Base-by-base conservation (phyloP, 2,797 vertebrate genomes). In the Mycteria americana region DNA sequence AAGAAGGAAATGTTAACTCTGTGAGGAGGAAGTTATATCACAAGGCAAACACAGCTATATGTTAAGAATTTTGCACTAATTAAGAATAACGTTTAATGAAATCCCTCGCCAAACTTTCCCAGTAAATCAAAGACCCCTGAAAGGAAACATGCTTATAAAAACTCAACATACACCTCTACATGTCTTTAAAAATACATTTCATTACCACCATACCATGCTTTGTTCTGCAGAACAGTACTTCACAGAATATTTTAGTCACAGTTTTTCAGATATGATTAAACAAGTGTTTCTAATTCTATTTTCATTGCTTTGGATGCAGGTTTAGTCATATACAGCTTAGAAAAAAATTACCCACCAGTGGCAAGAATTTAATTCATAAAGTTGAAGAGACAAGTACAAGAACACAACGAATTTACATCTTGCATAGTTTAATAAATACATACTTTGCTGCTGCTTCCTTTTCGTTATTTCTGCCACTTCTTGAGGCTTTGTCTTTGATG, bases 381-480 rank as follows among this genome's bases (percentile, higher is more conserved):
- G 27, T 16, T 70, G 43, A 80, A 78, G n/a, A 41, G 43, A 63
- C 18, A 65, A 73, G 17, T 27, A 65, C 9, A 80, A 76, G 35
- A 84, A 59, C 19, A 82, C 17, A 69, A 77, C 5, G 10, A 80
- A 93, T 70, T 60, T 80, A 77, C 27, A 77, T 33, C 39, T 67
- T 46, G 13, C 51, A 65, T 6, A 39, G 23, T 62, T 59, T 84
- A 87, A 78, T 85, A 63, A 46, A 65, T 59, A 95, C 97, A 60
- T 94, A 98, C 98, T 82, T 98, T 13, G 89, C 76, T 81, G 95
- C 85, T 12, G 90, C 56, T 28, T 96, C 94, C 37, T 90, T 96
- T 69, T 97, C 92, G 9, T 97, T 91, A 72, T 98, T 98, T 89
- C 98, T 98, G 51, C 16, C 2, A 80, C 85, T 78, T 57, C 87